Base-by-base conservation (phyloP, 1,140 invertebrate genomes). In the Pachyrhynchus sulphureomaculatus region DNA sequence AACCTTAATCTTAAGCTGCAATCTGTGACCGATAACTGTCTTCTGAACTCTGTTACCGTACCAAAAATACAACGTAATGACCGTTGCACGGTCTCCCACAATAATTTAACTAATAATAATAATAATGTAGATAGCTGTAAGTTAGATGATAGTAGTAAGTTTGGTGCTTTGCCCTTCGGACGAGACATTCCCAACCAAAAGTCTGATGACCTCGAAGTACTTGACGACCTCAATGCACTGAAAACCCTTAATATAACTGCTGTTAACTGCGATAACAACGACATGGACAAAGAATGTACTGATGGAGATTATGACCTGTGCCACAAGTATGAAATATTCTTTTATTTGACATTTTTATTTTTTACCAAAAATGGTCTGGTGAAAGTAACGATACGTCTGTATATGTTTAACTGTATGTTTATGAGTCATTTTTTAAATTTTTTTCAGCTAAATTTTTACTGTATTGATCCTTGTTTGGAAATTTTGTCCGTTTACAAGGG, bases 11-110 rank as follows among this genome's bases (percentile, higher is more conserved):
- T 79, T 81, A 83, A 82, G 81, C 82, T 83, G 81, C 82, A 83
- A 83, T 83, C 82, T 84, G 82, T 84, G 82, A 84, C 76, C 73
- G 75, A 82, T 80, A 81, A 81, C 78, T 83, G 81, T 83, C 81
- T 83, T 82, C 82, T 83, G 80, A 83, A 80, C 80, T 81, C 80
- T 82, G 80, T 83, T 82, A 82, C 81, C 80, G 81, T 82, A 83
- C 81, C 81, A 81, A 75, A 76, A 73, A 75, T 81, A 81, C 81
- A 82, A 83, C 82, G 81, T 83, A 82, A 82, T 76, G 78, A 77
- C 79, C 80, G 78, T 76, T 75, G 72, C 67, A 77, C 77, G 78
- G 79, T 76, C 80, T 78, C 78, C 79, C 70, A 76, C 72, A 76
- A 75, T 75, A 75, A 75, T 53, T 49, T 49, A 42, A 61, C 33